A percentile compares a stretch with the other conserved stretches of the same genome.
phyloP scores from a whole-genome alignment of 2,113 vertebrate genomes.

The Actenoides lindsayi region DNA sequence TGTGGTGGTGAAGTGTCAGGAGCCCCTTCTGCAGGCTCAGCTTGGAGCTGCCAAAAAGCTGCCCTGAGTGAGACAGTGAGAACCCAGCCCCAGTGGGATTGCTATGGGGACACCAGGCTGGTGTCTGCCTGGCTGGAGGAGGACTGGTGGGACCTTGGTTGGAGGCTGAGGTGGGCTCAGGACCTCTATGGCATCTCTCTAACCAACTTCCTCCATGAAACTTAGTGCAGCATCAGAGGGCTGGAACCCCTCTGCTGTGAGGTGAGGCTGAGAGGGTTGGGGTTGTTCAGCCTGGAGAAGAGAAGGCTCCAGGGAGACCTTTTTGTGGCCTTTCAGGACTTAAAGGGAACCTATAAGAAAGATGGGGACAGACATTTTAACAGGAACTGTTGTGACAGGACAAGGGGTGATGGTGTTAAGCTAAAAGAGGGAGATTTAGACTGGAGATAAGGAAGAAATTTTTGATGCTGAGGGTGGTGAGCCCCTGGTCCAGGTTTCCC shows the following conservation, averaged over 20 bases:
- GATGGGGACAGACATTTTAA: background rate
- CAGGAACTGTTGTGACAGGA: background rate
- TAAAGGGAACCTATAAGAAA: background rate
- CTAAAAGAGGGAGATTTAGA: no score
- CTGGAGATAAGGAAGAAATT: background rate
- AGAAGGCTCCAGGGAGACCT: background rate
- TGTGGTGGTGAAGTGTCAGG: background rate
- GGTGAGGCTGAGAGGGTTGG: background rate
- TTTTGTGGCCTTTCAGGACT: background rate
- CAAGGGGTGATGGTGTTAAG: background rate
- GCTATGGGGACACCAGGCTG: background rate
- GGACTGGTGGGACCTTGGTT: background rate
- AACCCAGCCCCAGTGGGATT: background rate
- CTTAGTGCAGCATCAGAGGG: background rate
- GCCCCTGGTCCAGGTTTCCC: background rate
- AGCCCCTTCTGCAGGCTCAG: background rate
- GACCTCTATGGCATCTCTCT: background rate
- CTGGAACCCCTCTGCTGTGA: background rate
- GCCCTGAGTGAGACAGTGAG: fast-evolving
- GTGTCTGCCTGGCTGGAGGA: background rate
- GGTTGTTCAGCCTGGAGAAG: background rate
- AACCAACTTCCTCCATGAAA: fast-evolving
- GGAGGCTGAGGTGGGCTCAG: background rate
- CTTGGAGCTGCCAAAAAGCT: background rate
- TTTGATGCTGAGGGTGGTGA: background rate